A percentile compares a stretch with the other conserved stretches of the same genome.
Conservation (phyloP, 2,113 vertebrate species). For the Tenebrosternarchus preto region DNA sequence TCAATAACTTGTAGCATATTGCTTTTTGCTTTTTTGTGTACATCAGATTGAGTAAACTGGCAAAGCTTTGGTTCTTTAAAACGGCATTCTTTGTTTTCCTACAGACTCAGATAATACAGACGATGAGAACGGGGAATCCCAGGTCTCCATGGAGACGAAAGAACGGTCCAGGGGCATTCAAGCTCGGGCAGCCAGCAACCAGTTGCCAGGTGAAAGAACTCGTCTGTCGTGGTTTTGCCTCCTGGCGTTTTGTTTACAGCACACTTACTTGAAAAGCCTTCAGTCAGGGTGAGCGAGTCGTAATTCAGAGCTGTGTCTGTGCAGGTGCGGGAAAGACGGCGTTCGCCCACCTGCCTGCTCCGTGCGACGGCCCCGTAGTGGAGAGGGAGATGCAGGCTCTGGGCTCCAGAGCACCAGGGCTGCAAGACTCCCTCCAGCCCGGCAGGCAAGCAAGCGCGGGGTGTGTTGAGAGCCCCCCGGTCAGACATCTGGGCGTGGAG, state of each 20-base stretch:
- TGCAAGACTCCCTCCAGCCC: conserved; percentile 76
- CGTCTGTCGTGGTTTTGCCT: too few relatives aligned
- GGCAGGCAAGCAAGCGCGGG: conserved; percentile 87
- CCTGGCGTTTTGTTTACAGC: not conserved
- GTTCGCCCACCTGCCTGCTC: conserved; percentile 11
- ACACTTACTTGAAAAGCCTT: not conserved
- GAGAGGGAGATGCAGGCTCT: conserved; percentile 83
- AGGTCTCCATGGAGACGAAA: conserved; percentile 75
- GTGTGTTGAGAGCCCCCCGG: conserved; percentile 74
- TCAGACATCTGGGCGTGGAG: conserved; percentile 96
- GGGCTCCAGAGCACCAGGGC: conserved; percentile 74
- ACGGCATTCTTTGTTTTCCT: not conserved
- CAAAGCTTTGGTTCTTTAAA: not conserved
- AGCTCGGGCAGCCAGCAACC: conserved; percentile 77
- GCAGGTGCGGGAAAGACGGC: conserved; percentile 29
- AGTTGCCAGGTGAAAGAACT: conserved; percentile 71
- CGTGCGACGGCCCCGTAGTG: conserved; percentile 80
- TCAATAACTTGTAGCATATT: too few relatives aligned
- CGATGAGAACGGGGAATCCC: conserved; percentile 80
- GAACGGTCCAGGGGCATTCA: conserved; percentile 33
- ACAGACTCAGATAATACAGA: conserved; percentile 83
- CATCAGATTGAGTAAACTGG: too few relatives aligned
- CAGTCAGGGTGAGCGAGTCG: not conserved
- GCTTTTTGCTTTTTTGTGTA: too few relatives aligned
- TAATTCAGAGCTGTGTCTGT: conserved; percentile 15